Base-by-base conservation (phyloP, 2,888 invertebrate genomes). In the Nesidiocoris tenuis region DNA sequence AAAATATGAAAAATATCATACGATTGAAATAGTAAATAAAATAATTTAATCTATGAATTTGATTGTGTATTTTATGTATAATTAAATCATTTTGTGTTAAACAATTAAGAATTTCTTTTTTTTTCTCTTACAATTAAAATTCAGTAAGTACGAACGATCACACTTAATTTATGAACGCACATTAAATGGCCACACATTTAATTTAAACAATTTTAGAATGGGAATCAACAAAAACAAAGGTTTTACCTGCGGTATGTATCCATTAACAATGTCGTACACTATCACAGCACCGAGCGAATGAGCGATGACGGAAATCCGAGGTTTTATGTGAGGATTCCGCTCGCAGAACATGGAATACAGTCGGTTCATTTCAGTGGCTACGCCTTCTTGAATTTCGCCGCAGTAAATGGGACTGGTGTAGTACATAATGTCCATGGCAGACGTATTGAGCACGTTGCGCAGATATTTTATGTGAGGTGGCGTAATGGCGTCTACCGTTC, bases 341-440 rank as follows among this genome's bases (percentile, higher is more conserved):
- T 86, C 86, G 77, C 87, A 85, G 82, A 90, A 90, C 85, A 87
- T 87, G 66, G 85, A 85, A 82, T 90, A 90, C 56, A 90, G 83
- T 67, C 87, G 83, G 81, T 90, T 90, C 79, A 91, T 83, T 82
- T 89, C 89, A 72, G 84, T 83, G 76, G 87, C 86, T 72, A 91
- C 84, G 61, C 90, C 89, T 75, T 86, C 85, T 77, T 89, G 86
- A 57, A 88, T 87, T 85, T 91, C 90, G 61, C 86, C 86, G 78
- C 90, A 86, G 81, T 90, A 91, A 1, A 90, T 83, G 16, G 90
- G 90, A 83, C 90, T 90, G 63, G 90, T 89, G 81, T 91, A 91
- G 81, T 91, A 91, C 83, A 91, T 86, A 79, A 91, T 88, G 81
- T 91, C 90, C 90, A 91, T 90, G 54, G 89, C 90, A 59, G 89